Percentiles rank a stretch among this genome's conserved stretches.
Evolutionary conservation across 2,888 invertebrate genomes (phyloP).

Genomic region (Eledona agricola): DNA sequence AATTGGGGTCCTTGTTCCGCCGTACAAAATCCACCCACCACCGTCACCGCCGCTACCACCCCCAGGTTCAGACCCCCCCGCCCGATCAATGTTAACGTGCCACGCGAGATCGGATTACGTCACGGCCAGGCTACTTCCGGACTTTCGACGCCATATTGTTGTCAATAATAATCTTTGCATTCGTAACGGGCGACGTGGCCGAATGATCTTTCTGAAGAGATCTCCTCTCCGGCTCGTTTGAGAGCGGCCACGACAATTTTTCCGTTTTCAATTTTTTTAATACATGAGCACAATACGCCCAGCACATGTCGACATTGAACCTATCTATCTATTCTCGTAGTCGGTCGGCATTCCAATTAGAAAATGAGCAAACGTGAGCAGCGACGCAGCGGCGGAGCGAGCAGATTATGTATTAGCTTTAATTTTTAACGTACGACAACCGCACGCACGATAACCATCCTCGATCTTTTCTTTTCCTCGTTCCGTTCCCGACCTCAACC

Average conservation of each 20-base stretch:
- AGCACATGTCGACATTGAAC: slow-evolving; percentile 14
- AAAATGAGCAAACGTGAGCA: slow-evolving; percentile 1
- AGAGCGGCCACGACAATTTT: slow-evolving; percentile 12
- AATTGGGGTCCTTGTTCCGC: slow-evolving; percentile 50
- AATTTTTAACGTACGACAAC: slow-evolving; percentile 9
- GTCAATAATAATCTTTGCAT: slow-evolving; percentile 32
- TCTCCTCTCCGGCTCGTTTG: too few species aligned
- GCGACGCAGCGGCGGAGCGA: slow-evolving; percentile 3
- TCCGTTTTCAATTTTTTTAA: slow-evolving; percentile 17
- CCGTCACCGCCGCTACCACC: slow-evolving; percentile 48
- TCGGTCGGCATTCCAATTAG: slow-evolving; percentile 3
- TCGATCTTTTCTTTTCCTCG: slow-evolving; percentile 18
- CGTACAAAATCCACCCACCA: slow-evolving; percentile 43
- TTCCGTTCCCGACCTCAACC: slow-evolving; percentile 22
- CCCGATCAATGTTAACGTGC: slow-evolving; percentile 61
- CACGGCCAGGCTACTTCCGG: slow-evolving; percentile 50
- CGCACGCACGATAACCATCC: slow-evolving; percentile 7
- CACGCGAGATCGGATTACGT: slow-evolving; percentile 56
- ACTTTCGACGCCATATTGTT: slow-evolving; percentile 48
- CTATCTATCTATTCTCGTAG: too few species aligned
- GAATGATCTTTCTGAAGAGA: too few species aligned
- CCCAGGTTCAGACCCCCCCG: slow-evolving; percentile 47
- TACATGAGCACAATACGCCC: background rate
- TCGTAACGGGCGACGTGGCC: slow-evolving; percentile 4
- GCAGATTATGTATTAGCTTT: background rate